Conservation (phyloP, 2,113 vertebrate species). For the Dicerorhinus sumatrensis region DNA sequence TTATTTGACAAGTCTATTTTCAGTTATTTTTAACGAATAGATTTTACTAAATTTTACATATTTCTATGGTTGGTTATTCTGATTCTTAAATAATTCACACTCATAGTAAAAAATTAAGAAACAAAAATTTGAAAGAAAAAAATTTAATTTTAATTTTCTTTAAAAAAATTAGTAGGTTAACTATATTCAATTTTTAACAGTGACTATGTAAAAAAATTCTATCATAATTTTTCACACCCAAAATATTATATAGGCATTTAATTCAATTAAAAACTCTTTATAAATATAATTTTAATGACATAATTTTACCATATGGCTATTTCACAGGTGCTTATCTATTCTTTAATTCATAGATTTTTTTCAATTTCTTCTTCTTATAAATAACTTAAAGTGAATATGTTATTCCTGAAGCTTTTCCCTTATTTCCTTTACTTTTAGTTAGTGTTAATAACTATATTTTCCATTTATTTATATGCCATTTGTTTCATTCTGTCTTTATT, state of each 20-base stretch:
- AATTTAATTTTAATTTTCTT: background rate
- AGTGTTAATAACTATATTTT: background rate
- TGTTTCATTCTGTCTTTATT: background rate
- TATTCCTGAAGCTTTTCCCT: background rate
- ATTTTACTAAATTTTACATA: background rate
- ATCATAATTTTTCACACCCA: background rate
- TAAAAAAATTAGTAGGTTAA: background rate
- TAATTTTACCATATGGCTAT: background rate
- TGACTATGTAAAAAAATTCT: background rate
- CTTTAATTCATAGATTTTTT: background rate
- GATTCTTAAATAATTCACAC: background rate
- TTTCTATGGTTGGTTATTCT: background rate
- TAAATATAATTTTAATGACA: slow-evolving; percentile 13
- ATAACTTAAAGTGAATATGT: background rate
- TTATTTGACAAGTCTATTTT: background rate
- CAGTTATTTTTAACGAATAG: background rate
- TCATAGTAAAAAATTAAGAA: background rate
- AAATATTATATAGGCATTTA: background rate
- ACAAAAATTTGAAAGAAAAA: background rate
- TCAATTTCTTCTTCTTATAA: background rate
- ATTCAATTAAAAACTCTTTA: background rate
- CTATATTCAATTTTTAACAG: background rate
- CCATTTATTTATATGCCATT: background rate
- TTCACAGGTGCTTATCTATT: background rate
- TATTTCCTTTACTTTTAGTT: background rate